Conservation (phyloP, 2,888 invertebrate genomes). For the Drosophila anomelani region DNA sequence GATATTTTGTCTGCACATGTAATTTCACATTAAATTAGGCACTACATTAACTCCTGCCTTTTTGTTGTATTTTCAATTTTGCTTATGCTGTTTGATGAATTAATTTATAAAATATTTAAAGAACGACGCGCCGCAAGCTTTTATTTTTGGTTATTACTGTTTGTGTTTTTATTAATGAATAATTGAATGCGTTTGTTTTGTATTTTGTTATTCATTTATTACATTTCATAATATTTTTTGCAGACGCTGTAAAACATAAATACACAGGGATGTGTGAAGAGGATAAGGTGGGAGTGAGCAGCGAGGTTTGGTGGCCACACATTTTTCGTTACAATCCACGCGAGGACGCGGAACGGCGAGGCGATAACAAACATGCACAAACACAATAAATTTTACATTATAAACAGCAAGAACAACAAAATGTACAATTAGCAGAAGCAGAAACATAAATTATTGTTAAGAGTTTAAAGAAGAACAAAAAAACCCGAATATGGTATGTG, state of each 20-base stretch:
- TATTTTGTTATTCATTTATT: slow-evolving; percentile 41
- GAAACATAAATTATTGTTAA: slow-evolving; percentile 68
- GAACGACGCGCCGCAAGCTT: slow-evolving; percentile 42
- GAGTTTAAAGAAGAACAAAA: slow-evolving; percentile 32
- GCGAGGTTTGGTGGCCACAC: neutral
- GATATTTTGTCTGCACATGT: slow-evolving; percentile 27
- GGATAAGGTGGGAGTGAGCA: slow-evolving; percentile 5
- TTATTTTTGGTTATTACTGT: slow-evolving; percentile 37
- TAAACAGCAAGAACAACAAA: slow-evolving; percentile 47
- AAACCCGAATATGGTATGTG: slow-evolving; percentile 62
- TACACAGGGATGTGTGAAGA: slow-evolving; percentile 29
- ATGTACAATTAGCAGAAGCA: slow-evolving; percentile 67
- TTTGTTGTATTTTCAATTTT: slow-evolving; percentile 27
- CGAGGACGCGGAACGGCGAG: slow-evolving; percentile 18
- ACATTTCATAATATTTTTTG: slow-evolving; percentile 42
- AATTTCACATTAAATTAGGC: slow-evolving; percentile 69
- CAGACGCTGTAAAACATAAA: slow-evolving; percentile 50
- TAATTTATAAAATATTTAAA: slow-evolving; percentile 58
- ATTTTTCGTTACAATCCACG: slow-evolving; percentile 20
- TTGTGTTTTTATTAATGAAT: slow-evolving; percentile 46
- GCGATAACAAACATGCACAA: slow-evolving; percentile 68
- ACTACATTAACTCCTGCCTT: slow-evolving; percentile 73
- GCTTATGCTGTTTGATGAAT: slow-evolving; percentile 41
- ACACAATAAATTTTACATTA: slow-evolving; percentile 65
- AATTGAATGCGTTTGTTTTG: slow-evolving; percentile 51